Conservation (phyloP, 2,797 vertebrate species). For the Tapera naevia region DNA sequence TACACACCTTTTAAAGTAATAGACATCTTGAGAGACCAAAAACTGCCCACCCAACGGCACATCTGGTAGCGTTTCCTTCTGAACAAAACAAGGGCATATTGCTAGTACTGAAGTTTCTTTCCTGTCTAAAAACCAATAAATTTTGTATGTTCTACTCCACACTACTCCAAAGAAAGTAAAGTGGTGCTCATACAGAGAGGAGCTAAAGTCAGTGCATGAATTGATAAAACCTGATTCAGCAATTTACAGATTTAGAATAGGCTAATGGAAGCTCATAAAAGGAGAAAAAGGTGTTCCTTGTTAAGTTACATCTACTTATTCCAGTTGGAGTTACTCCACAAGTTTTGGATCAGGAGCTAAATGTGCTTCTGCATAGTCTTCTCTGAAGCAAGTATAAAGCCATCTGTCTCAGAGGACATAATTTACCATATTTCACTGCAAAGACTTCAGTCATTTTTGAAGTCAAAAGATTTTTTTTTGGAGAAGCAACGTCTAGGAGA, state of each 20-base stretch:
- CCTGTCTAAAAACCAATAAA: neutral
- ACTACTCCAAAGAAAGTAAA: neutral
- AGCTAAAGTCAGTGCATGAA: rapidly evolving
- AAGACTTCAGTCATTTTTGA: neutral
- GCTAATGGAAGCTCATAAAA: neutral
- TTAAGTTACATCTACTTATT: neutral
- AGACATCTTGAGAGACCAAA: neutral
- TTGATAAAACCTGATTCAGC: neutral
- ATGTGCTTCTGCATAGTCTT: neutral
- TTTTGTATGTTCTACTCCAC: neutral
- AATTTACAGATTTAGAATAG: neutral
- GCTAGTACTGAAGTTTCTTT: neutral
- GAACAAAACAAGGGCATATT: neutral
- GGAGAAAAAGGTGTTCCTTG: neutral
- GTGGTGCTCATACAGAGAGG: neutral
- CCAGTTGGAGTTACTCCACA: neutral
- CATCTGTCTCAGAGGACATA: neutral
- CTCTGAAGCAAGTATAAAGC: neutral
- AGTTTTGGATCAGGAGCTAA: neutral
- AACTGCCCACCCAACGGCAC: neutral
- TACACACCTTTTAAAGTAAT: neutral
- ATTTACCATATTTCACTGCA: neutral
- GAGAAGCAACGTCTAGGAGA: neutral
- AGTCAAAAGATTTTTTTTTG: neutral
- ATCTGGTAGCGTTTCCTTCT: neutral